Evolutionary conservation across 2,113 vertebrate species (phyloP).

Genomic region (Oryzias javanicus): DNA sequence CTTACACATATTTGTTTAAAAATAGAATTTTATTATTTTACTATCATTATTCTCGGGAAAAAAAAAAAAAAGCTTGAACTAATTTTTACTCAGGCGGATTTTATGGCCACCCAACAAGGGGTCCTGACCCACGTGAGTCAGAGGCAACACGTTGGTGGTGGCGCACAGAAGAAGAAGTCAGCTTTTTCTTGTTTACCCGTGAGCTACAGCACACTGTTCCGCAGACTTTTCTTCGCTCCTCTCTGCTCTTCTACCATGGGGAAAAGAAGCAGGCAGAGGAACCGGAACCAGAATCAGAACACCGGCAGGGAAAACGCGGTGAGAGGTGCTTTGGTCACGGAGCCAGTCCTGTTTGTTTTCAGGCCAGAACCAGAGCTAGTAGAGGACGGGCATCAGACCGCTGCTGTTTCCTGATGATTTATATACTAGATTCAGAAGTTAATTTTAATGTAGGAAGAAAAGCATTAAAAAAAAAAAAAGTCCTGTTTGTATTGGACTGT

Average conservation of each 20-base stretch:
- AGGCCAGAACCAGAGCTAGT: not conserved
- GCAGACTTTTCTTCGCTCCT: slow-evolving; percentile 46
- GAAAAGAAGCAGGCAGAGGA: slow-evolving; percentile 75
- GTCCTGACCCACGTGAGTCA: slow-evolving; percentile 70
- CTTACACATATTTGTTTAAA: no score
- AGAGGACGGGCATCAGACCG: no score
- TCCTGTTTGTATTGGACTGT: no score
- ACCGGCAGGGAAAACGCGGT: slow-evolving; percentile 74
- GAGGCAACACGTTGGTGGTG: slow-evolving; percentile 39
- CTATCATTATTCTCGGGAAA: no score
- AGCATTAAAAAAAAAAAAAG: no score
- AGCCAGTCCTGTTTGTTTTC: not conserved
- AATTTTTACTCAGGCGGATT: slow-evolving; percentile 51
- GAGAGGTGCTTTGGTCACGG: slow-evolving; percentile 36
- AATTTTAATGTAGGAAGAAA: no score
- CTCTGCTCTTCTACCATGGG: slow-evolving; percentile 68
- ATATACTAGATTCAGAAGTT: no score
- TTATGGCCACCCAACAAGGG: slow-evolving; percentile 25
- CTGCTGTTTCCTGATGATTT: no score
- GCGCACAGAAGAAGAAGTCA: not conserved
- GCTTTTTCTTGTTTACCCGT: not conserved
- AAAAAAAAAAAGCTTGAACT: no score
- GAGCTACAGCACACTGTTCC: slow-evolving; percentile 13
- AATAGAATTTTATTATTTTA: no score
- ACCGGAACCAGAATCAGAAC: slow-evolving; percentile 61